These are phyloP conservation scores for Austrolebias charrua DNA, from an alignment of 2,797 vertebrate genomes.

Conservation along the genomic window DNA sequence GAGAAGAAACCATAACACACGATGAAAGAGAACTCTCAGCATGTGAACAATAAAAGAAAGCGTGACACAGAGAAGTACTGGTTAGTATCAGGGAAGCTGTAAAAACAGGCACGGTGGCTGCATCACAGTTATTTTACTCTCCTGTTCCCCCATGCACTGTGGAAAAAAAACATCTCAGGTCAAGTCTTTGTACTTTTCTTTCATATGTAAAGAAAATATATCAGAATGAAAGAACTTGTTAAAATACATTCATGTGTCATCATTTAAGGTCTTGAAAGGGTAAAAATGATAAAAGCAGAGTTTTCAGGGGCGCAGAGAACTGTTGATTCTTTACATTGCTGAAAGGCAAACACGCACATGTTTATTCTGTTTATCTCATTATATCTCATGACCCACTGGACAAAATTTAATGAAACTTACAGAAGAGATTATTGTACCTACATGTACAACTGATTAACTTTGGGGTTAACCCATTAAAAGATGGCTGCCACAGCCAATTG, in stretches of 20 bases:
- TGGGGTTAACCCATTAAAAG: no score
- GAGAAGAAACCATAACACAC: constrained; percentile 44
- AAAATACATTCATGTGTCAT: neutral
- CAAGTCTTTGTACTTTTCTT: constrained; percentile 13
- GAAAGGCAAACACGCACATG: no score
- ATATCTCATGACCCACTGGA: no score
- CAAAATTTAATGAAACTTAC: no score
- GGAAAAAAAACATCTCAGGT: constrained; percentile 21
- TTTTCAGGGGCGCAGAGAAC: constrained; percentile 1
- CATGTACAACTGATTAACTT: no score
- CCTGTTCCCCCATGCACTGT: constrained; percentile 15
- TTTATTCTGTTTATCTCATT: no score
- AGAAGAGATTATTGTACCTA: no score
- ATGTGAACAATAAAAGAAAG: constrained; percentile 42
- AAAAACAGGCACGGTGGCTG: constrained; percentile 44
- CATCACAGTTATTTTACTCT: constrained; percentile 32
- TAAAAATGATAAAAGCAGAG: neutral
- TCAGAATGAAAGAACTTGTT: neutral
- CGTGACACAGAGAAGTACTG: constrained; percentile 40
- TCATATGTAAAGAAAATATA: constrained; percentile 7
- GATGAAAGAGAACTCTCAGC: constrained; percentile 49
- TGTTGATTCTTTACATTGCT: constrained; percentile 3
- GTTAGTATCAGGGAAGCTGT: constrained; percentile 48
- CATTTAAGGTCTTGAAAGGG: neutral
- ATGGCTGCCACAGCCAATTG: no score